Evolutionary conservation across 2,888 invertebrate species (phyloP), one percentile per base, ranked within the genome.

Genomic region (Ichneumoninae sp.): DNA sequence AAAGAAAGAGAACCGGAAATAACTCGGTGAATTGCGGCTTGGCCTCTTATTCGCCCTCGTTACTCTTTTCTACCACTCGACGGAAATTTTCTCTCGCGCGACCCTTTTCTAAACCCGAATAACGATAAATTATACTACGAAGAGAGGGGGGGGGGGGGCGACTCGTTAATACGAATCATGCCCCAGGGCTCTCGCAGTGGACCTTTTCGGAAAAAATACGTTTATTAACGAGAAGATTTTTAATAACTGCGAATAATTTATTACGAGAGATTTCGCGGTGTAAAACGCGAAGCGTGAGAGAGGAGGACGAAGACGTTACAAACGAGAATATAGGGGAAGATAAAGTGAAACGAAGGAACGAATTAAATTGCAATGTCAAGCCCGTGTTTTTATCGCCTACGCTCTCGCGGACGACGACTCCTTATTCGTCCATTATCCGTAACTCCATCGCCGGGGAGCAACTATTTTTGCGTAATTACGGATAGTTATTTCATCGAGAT

Each of bases 191-290:
- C 13, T 40, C 40, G n/a, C 13, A 19, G 40, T n/a, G 5, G 22
- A 40, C 10, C 44, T 10, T 3, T 6, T 6, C 26, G 22, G 8
- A 47, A 16, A 22, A 26, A 16, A 16, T 16, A 50, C 44, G 63
- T 74, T 74, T 77, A 40, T 68, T 57, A 77, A 77, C 57, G 77
- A 57, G 77, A 77, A 69, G 10, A 57, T 69, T 77, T 77, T 77
- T 57, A 40, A 77, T 69, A 57, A 77, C 77, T 57, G 30, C 47
- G 63, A 74, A 63, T 47, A 47, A 57, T 71, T 19, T 74, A 65
- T 63, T 63, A 47, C 44, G 22, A 26, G 47, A 74, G 60, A 26
- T 6, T 54, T 54, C 22, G 13, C 44, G 44, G 16, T 47, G 16
- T 16, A 16, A 16, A 47, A 47, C 16, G 16, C 44, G 44, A 47